phyloP scores from a whole-genome alignment of 2,888 invertebrate genomes.

The Eilema depressum region DNA sequence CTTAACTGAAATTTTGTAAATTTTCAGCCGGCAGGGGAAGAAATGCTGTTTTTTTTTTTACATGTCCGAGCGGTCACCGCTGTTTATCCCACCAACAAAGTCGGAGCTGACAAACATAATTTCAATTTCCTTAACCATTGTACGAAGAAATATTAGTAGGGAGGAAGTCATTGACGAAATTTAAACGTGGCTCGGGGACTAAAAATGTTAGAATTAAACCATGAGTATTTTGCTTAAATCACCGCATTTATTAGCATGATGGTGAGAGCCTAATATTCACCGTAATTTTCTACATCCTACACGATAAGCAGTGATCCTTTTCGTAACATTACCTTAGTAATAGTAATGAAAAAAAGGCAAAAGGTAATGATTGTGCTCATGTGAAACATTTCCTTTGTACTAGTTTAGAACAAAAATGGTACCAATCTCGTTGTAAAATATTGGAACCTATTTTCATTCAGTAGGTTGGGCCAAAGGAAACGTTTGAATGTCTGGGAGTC shows the following conservation, averaged over 20 bases:
- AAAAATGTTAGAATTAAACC: neutral
- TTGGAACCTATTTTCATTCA: neutral
- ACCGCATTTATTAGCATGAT: neutral
- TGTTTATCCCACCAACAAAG: too few relatives aligned
- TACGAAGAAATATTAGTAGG: too few relatives aligned
- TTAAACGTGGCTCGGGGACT: too few relatives aligned
- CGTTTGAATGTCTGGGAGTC: neutral
- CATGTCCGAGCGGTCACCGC: too few relatives aligned
- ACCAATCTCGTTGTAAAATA: neutral
- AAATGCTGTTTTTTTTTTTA: too few relatives aligned
- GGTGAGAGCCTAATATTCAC: neutral
- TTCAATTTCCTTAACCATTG: too few relatives aligned
- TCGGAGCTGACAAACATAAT: too few relatives aligned
- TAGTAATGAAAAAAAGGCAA: neutral
- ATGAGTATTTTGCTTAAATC: neutral
- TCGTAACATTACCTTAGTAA: neutral
- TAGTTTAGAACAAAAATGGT: neutral
- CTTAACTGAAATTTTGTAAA: too few relatives aligned
- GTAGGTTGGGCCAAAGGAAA: neutral
- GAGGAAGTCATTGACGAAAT: too few relatives aligned
- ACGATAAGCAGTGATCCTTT: neutral
- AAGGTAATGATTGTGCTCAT: neutral
- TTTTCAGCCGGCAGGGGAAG: too few relatives aligned
- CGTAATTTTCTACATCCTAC: neutral
- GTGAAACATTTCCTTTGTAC: neutral